Base-by-base conservation (phyloP, 2,888 invertebrate genomes). In the Synergus itoensis region DNA sequence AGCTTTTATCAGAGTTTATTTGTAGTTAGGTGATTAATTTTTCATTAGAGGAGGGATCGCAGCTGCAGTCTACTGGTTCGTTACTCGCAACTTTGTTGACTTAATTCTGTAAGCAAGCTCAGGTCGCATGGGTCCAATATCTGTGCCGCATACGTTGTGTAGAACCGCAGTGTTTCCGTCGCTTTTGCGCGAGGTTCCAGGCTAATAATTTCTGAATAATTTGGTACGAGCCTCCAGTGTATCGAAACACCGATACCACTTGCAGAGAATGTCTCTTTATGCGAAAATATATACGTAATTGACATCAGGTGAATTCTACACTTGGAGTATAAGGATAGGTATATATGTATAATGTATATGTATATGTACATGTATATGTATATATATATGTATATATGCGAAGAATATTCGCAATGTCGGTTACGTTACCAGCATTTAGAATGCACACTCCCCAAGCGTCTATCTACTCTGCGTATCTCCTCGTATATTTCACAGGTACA, bases 391-490 rank as follows among this genome's bases (percentile, higher is more conserved):
- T 78, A 80, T 79, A 77, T 80, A 78, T 62, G n/a, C 80, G 41
- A 78, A 81, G 86, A 88, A 88, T 88, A 88, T 88, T 88, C 85
- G 88, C 80, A 82, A 82, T 83, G 80, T 83, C 81, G 83, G 84
- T 86, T 84, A 83, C 84, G 86, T 87, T 88, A 89, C 87, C 83
- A 84, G 84, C 84, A 82, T 84, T 85, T 84, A 87, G 86, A 86
- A 87, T 87, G 86, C 84, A 81, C 83, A 84, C 81, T 86, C 84
- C 81, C 82, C 78, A 80, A 79, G 82, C 84, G 81, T 88, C 86
- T 87, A 87, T 86, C 87, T 85, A 80, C 79, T 81, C 77, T 79
- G 83, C 84, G 82, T 84, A 86, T 86, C 85, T 87, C 83, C 82
- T 79, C 43, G 84, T 86, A 84, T 88, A 87, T 87, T 87, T 88